Conservation (phyloP, 2,888 invertebrate genomes). For the Aethes cnicana region DNA sequence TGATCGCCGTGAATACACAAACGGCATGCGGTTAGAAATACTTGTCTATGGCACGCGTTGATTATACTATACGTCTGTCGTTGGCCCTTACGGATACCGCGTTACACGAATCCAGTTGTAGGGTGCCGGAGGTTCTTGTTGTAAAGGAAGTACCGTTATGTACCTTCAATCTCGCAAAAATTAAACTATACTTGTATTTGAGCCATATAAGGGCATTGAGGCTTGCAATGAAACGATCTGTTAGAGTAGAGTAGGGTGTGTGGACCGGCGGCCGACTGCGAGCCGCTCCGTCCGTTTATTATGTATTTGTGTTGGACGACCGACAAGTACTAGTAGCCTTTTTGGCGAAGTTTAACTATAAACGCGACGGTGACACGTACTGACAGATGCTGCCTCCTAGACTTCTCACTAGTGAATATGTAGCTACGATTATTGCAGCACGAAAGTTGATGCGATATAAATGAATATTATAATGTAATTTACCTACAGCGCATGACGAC, state of each 20-base stretch:
- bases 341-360: slow-evolving; percentile 77
- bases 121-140: slow-evolving; percentile 21
- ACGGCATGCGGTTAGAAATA: too few relatives aligned
- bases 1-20: slow-evolving; percentile 12
- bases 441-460: slow-evolving; percentile 75
- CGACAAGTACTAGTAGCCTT: slow-evolving; percentile 72
- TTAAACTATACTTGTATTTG: slow-evolving; percentile 19
- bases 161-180: slow-evolving; percentile 23
- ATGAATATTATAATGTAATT: slow-evolving; percentile 74
- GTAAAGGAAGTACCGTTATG: slow-evolving; percentile 22
- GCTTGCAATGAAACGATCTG: slow-evolving; percentile 31
- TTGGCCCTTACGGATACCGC: slow-evolving; percentile 16
- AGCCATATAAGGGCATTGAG: slow-evolving; percentile 30
- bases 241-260: slow-evolving; percentile 46
- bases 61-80: too few relatives aligned
- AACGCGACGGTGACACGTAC: slow-evolving; percentile 62
- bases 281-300: slow-evolving; percentile 63
- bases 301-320: slow-evolving; percentile 73
- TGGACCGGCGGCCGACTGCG: slow-evolving; percentile 46
- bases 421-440: slow-evolving; percentile 73
- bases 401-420: slow-evolving; percentile 80
- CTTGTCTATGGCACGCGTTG: too few relatives aligned
- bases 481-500: slow-evolving; percentile 60
- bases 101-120: slow-evolving; percentile 26
- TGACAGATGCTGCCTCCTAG: slow-evolving; percentile 72